Conservation (phyloP, 2,888 invertebrate genomes). For the Creontiades dilutus region DNA sequence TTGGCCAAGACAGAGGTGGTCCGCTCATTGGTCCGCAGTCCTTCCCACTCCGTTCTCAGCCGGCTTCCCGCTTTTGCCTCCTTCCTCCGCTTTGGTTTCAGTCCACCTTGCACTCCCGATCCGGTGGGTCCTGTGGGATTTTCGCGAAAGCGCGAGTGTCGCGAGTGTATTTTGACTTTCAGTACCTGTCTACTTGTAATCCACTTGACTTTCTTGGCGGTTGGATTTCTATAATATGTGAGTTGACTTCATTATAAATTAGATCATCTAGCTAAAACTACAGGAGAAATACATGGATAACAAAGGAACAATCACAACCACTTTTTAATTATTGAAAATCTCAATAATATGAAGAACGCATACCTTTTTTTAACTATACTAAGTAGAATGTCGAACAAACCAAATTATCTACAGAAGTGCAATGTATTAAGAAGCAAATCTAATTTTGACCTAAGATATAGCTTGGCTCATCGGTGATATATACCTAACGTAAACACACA, state of each 20-base stretch:
- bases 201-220: not conserved
- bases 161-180: not conserved
- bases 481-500: no score
- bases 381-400: no score
- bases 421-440: no score
- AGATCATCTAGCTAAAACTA: not conserved
- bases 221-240: not conserved
- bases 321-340: no score
- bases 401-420: no score
- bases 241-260: not conserved
- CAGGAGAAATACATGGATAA: no score
- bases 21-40: not conserved
- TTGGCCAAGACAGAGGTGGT: not conserved
- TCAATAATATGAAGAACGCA: no score
- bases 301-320: no score
- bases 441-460: no score
- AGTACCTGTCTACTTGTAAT: not conserved
- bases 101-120: not conserved
- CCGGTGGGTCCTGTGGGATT: not conserved
- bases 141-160: not conserved
- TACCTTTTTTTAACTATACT: no score
- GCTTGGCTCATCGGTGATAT: no score
- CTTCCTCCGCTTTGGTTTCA: not conserved
- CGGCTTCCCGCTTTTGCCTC: not conserved
- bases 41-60: not conserved